phyloP scores from a whole-genome alignment of 1,140 invertebrate genomes.

The Ostrea denselamellosa region DNA sequence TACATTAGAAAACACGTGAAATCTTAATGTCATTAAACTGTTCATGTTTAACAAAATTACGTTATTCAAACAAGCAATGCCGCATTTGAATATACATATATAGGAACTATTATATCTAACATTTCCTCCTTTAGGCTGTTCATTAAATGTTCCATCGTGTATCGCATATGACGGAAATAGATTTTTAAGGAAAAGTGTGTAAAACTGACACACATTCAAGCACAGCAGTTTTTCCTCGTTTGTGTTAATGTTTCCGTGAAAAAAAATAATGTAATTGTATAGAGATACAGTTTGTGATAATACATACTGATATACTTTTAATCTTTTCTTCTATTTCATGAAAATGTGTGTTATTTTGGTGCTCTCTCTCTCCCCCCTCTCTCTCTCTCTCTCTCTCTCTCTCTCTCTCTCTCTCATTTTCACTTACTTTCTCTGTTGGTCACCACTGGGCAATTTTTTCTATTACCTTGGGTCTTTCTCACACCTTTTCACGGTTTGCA shows the following conservation, averaged over 20 bases:
- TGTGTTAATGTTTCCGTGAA: not conserved
- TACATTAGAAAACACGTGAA: not conserved
- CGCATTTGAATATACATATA: not conserved
- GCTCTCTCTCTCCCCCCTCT: not conserved
- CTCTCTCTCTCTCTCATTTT: slow-evolving; percentile 9
- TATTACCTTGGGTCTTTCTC: no score
- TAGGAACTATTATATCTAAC: slow-evolving; percentile 8
- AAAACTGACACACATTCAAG: not conserved
- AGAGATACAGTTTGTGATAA: no score
- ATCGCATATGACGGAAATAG: slow-evolving; percentile 12
- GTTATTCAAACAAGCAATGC: not conserved
- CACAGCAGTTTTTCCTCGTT: slow-evolving; percentile 18
- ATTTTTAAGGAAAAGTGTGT: slow-evolving; percentile 13
- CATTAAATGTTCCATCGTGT: not conserved
- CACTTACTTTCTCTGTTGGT: no score
- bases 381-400: not conserved
- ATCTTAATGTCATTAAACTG: not conserved
- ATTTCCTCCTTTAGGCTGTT: slow-evolving; percentile 18
- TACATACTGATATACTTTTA: no score
- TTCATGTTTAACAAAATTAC: not conserved
- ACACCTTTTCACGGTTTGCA: no score
- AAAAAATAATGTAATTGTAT: not conserved
- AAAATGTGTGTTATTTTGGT: not conserved
- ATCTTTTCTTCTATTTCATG: no score
- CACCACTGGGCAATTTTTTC: no score